phyloP scores from a whole-genome alignment of 2,888 invertebrate species.

The Drosophila cognata region DNA sequence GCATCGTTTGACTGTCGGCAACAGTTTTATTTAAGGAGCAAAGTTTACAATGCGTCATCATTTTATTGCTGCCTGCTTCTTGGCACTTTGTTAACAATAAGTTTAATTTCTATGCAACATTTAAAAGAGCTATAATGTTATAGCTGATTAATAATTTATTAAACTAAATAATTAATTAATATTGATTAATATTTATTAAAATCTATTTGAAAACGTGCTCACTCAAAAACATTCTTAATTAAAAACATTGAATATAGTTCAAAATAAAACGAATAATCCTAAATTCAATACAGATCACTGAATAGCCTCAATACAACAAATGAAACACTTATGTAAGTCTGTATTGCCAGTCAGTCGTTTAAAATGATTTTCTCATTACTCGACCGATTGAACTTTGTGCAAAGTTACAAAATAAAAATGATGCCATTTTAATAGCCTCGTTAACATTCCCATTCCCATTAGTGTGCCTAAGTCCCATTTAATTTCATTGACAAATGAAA shows the following conservation, averaged over 20 bases:
- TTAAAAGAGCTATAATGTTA: not conserved
- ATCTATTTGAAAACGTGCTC: not conserved
- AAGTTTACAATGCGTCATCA: not conserved
- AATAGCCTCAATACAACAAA: constrained; percentile 5
- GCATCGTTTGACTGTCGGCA: constrained; percentile 10
- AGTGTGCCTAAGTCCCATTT: constrained; percentile 48
- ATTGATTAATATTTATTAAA: not conserved
- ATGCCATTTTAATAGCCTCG: constrained; percentile 35
- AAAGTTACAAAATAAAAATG: constrained; percentile 12
- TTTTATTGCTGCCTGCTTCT: not conserved
- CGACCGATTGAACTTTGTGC: constrained; percentile 37
- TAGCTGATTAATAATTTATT: not conserved
- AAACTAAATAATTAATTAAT: not conserved
- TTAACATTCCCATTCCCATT: constrained; percentile 32
- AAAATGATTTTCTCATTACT: constrained; percentile 29
- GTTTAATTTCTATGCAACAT: not conserved
- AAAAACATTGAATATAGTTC: not conserved
- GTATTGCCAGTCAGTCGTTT: constrained; percentile 1
- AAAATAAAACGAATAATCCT: not conserved
- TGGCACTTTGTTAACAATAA: not conserved
- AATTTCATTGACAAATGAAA: constrained; percentile 78
- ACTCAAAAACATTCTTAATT: not conserved
- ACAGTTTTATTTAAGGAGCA: constrained; percentile 11
- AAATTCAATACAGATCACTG: constrained; percentile 17
- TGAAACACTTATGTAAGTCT: not conserved